These are phyloP conservation scores for Actinia tenebrosa DNA, from an alignment of 64 coral and sea anemone species.

Conservation along the genomic window DNA sequence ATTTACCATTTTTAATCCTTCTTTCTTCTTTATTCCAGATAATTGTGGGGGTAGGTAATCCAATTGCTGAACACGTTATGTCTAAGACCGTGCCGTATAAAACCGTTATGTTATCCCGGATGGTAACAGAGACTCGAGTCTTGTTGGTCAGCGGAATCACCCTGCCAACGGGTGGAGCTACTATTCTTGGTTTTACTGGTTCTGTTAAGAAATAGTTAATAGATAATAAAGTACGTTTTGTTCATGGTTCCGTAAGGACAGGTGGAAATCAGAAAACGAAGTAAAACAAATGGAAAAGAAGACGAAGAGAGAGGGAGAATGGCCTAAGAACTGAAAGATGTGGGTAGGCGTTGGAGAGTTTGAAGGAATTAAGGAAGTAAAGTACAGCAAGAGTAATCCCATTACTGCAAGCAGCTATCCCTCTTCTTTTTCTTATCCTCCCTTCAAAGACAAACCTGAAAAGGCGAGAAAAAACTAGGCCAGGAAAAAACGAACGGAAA, in stretches of 20 bases:
- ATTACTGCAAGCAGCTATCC: too few relatives aligned
- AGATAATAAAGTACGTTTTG: neutral
- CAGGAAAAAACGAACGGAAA: too few relatives aligned
- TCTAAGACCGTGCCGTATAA: conserved; percentile 15
- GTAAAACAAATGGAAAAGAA: neutral
- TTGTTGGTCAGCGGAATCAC: conserved; percentile 14
- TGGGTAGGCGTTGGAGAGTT: neutral
- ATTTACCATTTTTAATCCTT: neutral
- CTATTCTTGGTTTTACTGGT: conserved; percentile 47
- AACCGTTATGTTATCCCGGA: conserved; percentile 35
- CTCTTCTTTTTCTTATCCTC: too few relatives aligned
- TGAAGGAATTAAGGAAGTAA: too few relatives aligned
- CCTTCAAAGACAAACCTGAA: too few relatives aligned
- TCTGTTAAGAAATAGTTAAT: conserved; percentile 9
- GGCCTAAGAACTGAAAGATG: neutral
- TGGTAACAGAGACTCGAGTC: conserved; percentile 9
- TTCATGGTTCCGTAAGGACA: too few relatives aligned
- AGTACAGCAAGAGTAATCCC: too few relatives aligned
- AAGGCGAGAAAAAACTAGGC: too few relatives aligned
- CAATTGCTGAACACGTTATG: conserved; percentile 30
- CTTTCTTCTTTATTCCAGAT: conserved; percentile 40
- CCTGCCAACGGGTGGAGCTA: neutral
- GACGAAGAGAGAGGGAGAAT: neutral
- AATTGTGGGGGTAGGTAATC: conserved; percentile 39
- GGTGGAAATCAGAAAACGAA: too few relatives aligned